Evolutionary conservation across 1,140 invertebrate genomes (phyloP).

Genomic region (Hycleus phaleratus): DNA sequence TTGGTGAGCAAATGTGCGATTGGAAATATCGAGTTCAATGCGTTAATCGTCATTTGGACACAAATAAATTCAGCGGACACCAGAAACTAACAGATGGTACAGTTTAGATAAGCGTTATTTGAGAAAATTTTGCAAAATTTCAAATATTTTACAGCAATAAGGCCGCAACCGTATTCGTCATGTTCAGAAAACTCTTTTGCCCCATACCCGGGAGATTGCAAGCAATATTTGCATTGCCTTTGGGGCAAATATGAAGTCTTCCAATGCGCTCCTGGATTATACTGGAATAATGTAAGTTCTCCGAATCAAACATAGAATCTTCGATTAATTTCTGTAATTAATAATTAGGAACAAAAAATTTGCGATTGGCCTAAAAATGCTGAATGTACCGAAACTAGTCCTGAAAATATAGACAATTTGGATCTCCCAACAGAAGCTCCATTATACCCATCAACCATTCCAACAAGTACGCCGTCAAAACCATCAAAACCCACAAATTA

Average conservation of each 20-base stretch:
- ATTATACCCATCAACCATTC: slow-evolving; percentile 4
- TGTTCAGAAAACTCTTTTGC: slow-evolving; percentile 51
- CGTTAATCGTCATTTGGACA: slow-evolving; percentile 19
- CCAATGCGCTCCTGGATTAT: slow-evolving; percentile 64
- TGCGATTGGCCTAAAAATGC: slow-evolving; percentile 76
- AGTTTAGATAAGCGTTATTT: background rate
- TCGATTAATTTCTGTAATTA: background rate
- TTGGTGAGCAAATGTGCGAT: slow-evolving; percentile 57
- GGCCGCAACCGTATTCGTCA: slow-evolving; percentile 40
- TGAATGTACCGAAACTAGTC: slow-evolving; percentile 47
- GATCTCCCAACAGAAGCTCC: slow-evolving; percentile 7
- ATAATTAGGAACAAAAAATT: slow-evolving; percentile 44
- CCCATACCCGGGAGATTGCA: slow-evolving; percentile 59
- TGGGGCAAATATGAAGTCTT: slow-evolving; percentile 67
- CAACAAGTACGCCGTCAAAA: slow-evolving; percentile 4
- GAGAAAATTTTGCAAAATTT: background rate
- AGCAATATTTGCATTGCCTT: slow-evolving; percentile 66
- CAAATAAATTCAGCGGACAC: slow-evolving; percentile 12
- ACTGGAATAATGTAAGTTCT: slow-evolving; percentile 64
- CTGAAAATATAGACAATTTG: slow-evolving; percentile 23
- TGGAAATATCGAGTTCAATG: slow-evolving; percentile 51
- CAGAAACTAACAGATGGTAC: background rate
- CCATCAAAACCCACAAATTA: background rate
- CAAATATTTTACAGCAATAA: slow-evolving; percentile 20
- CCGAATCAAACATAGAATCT: background rate